Percentiles rank a stretch among this genome's conserved stretches.
phyloP scores from a whole-genome alignment of 2,888 invertebrate species.

The Cremastobaeus sp. region DNA sequence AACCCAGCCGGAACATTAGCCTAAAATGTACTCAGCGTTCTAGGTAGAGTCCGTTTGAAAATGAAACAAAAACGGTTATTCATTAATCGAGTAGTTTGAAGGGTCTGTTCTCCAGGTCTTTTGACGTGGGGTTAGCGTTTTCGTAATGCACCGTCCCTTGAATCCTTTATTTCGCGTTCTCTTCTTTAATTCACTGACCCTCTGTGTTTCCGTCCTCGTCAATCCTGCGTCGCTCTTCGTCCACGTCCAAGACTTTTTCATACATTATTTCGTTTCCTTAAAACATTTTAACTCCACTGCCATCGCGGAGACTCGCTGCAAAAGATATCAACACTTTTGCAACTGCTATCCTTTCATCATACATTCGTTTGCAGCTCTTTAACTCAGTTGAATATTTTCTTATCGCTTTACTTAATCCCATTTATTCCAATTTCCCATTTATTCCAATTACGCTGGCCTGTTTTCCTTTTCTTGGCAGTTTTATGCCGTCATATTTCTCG shows the following conservation, averaged over 20 bases:
- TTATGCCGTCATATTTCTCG: constrained; percentile 21
- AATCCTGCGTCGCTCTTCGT: neutral
- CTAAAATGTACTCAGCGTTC: constrained; percentile 5
- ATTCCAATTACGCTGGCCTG: constrained; percentile 31
- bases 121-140: constrained; percentile 12
- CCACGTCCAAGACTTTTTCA: constrained; percentile 3
- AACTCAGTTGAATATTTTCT: constrained; percentile 29
- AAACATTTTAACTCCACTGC: constrained; percentile 31
- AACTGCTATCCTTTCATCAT: constrained; percentile 32
- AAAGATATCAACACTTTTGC: constrained; percentile 35
- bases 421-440: constrained; percentile 32
- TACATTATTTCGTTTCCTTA: constrained; percentile 41
- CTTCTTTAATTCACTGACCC: constrained; percentile 36
- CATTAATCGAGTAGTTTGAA: constrained; percentile 34
- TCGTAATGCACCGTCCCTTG: constrained; percentile 16
- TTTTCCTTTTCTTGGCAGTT: constrained; percentile 36
- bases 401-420: constrained; percentile 40
- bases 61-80: constrained; percentile 14
- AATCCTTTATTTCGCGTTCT: constrained; percentile 32
- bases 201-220: neutral
- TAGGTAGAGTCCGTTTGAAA: neutral
- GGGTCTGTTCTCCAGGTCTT: constrained; percentile 12
- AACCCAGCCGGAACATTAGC: too few relatives aligned
- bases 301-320: constrained; percentile 3
- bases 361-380: constrained; percentile 25